Conservation (phyloP, 2,888 invertebrate genomes). For the Philopedon plagiatum region DNA sequence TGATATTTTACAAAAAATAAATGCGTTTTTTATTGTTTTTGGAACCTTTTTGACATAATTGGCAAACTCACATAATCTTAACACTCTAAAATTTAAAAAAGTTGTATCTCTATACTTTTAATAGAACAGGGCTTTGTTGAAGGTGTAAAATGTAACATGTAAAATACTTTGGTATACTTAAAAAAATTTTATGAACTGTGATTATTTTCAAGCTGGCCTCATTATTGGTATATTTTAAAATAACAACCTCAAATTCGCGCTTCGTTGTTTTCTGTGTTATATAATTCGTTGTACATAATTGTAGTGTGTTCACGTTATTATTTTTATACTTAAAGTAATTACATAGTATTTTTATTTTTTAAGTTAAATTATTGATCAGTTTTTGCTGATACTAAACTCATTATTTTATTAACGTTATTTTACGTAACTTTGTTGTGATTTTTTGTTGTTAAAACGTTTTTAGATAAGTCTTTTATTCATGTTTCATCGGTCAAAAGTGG, state of each 20-base stretch:
- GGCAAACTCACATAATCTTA: too few species aligned
- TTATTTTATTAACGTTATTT: slow-evolving; percentile 58
- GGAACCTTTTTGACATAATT: too few species aligned
- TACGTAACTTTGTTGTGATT: slow-evolving; percentile 67
- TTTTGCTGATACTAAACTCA: slow-evolving; percentile 62
- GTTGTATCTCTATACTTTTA: too few species aligned
- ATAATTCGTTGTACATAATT: slow-evolving; percentile 66
- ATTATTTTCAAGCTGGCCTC: not conserved
- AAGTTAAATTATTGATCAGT: slow-evolving; percentile 61
- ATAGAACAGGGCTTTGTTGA: too few species aligned
- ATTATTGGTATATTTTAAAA: not conserved
- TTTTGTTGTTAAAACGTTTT: slow-evolving; percentile 59
- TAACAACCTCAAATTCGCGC: not conserved
- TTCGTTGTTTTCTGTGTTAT: slow-evolving; percentile 45
- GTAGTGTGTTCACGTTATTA: slow-evolving; percentile 65
- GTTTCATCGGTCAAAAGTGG: slow-evolving; percentile 9
- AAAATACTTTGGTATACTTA: too few species aligned
- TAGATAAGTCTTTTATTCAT: slow-evolving; percentile 46
- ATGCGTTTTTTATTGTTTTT: too few species aligned
- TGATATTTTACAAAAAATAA: too few species aligned
- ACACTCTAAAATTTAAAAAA: too few species aligned
- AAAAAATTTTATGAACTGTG: not conserved
- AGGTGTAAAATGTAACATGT: too few species aligned
- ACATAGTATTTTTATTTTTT: slow-evolving; percentile 57
- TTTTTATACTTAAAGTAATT: slow-evolving; percentile 62